Evolutionary conservation across 2,113 vertebrate genomes (phyloP).

Genomic region (Crotophaga sulcirostris): DNA sequence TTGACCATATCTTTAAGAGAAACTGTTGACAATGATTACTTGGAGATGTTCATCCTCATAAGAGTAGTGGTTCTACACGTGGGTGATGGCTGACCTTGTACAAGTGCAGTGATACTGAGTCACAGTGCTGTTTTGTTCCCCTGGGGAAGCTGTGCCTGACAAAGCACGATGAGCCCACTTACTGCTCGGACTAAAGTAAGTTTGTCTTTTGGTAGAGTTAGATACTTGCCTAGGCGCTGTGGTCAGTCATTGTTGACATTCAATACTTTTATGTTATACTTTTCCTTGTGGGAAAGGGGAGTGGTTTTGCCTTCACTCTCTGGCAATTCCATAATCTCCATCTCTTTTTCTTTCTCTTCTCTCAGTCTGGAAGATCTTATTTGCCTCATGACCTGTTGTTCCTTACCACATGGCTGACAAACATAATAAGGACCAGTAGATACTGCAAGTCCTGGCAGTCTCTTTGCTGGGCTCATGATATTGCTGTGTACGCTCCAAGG

Average conservation of each 20-base stretch:
- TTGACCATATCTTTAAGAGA: neutral
- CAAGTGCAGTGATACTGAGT: neutral
- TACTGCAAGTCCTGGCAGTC: neutral
- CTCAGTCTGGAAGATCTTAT: neutral
- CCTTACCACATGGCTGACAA: neutral
- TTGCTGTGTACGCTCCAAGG: neutral
- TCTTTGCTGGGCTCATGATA: neutral
- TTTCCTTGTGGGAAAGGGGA: neutral
- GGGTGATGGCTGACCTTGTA: neutral
- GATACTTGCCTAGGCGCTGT: neutral
- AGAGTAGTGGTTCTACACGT: neutral
- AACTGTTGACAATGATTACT: neutral
- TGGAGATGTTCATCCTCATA: neutral
- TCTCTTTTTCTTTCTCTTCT: neutral
- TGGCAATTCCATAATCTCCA: neutral
- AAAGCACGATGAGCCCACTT: neutral
- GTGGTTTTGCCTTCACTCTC: neutral
- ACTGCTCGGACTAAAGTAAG: neutral
- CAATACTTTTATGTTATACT: accelerated
- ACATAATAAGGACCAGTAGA: neutral
- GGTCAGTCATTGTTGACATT: neutral
- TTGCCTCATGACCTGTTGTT: neutral
- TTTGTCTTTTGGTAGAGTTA: neutral
- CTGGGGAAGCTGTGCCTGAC: neutral
- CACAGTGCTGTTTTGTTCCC: neutral